These are phyloP conservation scores for Allochrocebus solatus DNA, from an alignment of 2,797 vertebrate genomes.

Conservation along the genomic window DNA sequence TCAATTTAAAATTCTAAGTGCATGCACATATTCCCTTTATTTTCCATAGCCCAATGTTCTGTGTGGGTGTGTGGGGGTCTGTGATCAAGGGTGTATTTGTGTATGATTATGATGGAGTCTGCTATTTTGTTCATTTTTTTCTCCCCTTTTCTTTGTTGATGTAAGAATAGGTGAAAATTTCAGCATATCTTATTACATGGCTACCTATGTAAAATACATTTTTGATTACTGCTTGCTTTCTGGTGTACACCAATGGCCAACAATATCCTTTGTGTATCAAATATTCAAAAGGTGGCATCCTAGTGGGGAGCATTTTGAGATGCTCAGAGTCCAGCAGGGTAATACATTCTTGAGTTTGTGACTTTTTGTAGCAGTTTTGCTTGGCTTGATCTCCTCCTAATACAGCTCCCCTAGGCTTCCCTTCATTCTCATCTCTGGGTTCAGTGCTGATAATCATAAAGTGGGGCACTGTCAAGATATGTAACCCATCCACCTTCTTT, in stretches of 20 bases:
- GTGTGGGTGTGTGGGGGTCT: not conserved
- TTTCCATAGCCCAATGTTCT: not conserved
- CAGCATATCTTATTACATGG: not conserved
- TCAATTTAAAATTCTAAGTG: not conserved
- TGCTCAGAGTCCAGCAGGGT: rapidly evolving
- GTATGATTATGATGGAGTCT: not conserved
- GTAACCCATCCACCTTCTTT: not conserved
- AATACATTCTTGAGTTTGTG: not conserved
- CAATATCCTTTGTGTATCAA: too few relatives aligned
- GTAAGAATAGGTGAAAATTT: not conserved
- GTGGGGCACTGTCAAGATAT: not conserved
- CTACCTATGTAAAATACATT: not conserved
- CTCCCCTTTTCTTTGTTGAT: not conserved
- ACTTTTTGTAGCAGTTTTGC: not conserved
- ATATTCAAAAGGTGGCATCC: not conserved
- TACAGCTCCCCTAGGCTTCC: not conserved
- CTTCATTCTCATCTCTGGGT: not conserved
- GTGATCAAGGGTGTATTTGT: rapidly evolving
- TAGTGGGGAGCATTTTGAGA: not conserved
- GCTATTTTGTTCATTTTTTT: not conserved
- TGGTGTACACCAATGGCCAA: not conserved
- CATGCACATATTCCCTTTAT: not conserved
- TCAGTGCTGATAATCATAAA: not conserved
- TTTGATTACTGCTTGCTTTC: not conserved
- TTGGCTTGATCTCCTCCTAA: not conserved